Conservation (phyloP, 2,797 vertebrate genomes). For the Cirrhinus mrigala region DNA sequence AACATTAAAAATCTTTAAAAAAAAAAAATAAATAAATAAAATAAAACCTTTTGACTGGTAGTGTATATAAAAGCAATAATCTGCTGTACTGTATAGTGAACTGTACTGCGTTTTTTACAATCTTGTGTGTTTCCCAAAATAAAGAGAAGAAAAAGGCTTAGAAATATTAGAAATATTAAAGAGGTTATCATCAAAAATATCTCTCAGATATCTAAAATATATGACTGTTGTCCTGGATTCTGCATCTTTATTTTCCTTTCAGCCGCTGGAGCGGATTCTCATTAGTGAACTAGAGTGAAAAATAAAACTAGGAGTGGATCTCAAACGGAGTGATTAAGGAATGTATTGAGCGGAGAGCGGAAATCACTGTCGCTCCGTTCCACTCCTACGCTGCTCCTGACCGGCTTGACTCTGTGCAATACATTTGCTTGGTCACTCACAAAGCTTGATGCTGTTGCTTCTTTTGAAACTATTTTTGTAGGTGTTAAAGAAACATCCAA, state of each 20-base stretch:
- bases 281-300: not conserved
- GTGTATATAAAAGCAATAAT: no score
- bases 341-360: not conserved
- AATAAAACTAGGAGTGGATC: slow-evolving; percentile 1
- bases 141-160: no score
- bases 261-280: not conserved
- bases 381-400: no score
- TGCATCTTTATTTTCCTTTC: not conserved
- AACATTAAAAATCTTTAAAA: no score
- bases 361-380: not conserved
- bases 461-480: not conserved
- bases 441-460: not conserved
- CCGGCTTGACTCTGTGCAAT: not conserved
- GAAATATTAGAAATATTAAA: no score
- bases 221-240: not conserved
- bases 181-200: not conserved
- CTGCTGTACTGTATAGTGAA: no score
- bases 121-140: no score
- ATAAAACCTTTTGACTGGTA: no score
- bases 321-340: not conserved
- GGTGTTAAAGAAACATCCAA: not conserved
- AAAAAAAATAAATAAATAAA: no score
- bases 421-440: not conserved
- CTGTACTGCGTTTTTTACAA: not conserved
- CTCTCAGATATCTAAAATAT: not conserved